phyloP scores from a whole-genome alignment of 1,140 invertebrate species.

The Drosophila funebris region DNA sequence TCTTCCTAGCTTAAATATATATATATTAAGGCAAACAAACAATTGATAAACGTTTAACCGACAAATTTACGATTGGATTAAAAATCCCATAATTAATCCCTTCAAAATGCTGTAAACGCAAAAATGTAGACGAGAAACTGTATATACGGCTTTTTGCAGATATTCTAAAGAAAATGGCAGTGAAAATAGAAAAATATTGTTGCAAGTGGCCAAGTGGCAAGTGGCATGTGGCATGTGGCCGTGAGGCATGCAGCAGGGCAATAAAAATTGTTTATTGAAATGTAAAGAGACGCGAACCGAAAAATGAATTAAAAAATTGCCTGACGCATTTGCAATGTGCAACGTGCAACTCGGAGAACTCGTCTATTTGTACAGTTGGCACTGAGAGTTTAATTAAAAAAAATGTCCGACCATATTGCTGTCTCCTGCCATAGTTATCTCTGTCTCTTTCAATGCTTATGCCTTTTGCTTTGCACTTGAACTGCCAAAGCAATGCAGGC shows the following conservation, averaged over 20 bases:
- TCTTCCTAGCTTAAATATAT: no score
- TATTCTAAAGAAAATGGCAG: background rate
- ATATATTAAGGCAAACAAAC: no score
- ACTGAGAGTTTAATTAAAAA: constrained; percentile 40
- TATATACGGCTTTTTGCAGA: background rate
- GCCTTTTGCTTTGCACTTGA: constrained; percentile 39
- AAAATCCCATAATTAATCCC: no score
- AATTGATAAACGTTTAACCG: no score
- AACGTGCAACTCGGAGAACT: constrained; percentile 18
- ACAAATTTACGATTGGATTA: no score
- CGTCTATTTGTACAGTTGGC: constrained; percentile 41
- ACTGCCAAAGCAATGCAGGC: constrained; percentile 48
- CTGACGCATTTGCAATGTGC: constrained; percentile 1
- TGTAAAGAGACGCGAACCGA: constrained; percentile 19
- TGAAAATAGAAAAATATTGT: constrained; percentile 29
- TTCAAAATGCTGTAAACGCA: no score
- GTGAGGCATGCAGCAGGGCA: constrained; percentile 15
- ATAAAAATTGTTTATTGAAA: constrained; percentile 55
- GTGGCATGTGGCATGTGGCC: constrained; percentile 5
- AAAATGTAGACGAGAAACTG: background rate
- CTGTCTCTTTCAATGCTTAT: background rate
- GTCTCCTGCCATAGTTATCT: background rate
- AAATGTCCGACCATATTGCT: constrained; percentile 3
- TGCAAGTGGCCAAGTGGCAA: constrained; percentile 14
- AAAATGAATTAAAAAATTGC: background rate